Evolutionary conservation across 2,888 invertebrate species (phyloP), one percentile per base, ranked within the genome.

Genomic region (Aphidoletes aphidimyza): DNA sequence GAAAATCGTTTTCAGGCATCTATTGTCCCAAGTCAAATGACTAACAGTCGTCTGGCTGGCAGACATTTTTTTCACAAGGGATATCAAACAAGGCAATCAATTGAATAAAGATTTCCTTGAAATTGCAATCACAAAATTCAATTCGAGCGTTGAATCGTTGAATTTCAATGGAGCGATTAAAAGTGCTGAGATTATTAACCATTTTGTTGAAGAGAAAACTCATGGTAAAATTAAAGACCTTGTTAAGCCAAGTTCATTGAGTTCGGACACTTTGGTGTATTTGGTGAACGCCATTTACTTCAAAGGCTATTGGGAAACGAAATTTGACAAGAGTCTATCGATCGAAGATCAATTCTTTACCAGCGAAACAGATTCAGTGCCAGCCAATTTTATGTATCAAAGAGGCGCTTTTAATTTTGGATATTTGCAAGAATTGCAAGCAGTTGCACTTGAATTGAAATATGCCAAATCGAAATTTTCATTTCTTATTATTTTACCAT

Each of bases 231-330:
- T 97, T 86, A 93, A 93, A 87, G 91, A 95, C 87, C 90, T 97
- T 14, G 90, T 97, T 83, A 88, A 91, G 0, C 26, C 91, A 5
- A 92, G 91, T 86, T 90, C 91, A 88, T 87, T 95, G 0, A 87
- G 89, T 87, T 37, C 85, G 0, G 86, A 89, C 1, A 94, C 94
- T 14, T 90, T 92, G 45, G 88, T 95, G 85, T 93, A 95, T 17
- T 91, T 96, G 14, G 92, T 95, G 0, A 96, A 95, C 88, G 95
- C 95, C 8, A 91, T 96, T 30, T 95, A 95, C 88, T 96, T 96
- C 90, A 95, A 95, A 91, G 94, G 94, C 26, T 90, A 91, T 42
- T 96, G 95, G 95, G 89, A 83, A 83, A 17, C 9, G 42, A 90
- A 92, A 87, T 96, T 96, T 87, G 87, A 93, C 37, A 87, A 90